These are phyloP conservation scores for Zosterops borbonicus DNA, from an alignment of 2,113 vertebrate genomes.

Conservation along the genomic window DNA sequence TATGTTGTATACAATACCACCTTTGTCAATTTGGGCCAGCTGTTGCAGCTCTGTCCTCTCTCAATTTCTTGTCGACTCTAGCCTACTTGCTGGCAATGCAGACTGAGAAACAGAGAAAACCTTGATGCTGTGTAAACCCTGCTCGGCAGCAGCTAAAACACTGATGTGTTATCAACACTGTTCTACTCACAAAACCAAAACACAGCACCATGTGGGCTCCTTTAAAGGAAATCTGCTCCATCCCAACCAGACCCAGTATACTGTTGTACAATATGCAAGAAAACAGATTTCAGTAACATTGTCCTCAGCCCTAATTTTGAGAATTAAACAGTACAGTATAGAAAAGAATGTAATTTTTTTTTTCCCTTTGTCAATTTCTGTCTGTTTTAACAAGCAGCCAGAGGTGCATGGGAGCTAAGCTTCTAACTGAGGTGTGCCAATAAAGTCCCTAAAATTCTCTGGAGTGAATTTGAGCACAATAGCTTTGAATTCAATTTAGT, in stretches of 20 bases:
- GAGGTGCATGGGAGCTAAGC: not conserved
- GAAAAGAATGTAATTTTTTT: not conserved
- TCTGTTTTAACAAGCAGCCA: not conserved
- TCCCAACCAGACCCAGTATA: not conserved
- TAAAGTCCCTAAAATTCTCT: not conserved
- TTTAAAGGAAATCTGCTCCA: not conserved
- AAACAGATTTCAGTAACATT: not conserved
- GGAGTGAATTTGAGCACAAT: not conserved
- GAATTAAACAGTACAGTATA: not conserved
- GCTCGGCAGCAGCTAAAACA: not conserved
- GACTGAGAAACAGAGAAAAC: not conserved
- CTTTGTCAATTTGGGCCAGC: not conserved
- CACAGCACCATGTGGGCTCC: not conserved
- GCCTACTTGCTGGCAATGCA: fast-evolving
- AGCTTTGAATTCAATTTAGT: not conserved
- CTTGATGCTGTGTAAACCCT: not conserved
- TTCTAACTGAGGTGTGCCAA: not conserved
- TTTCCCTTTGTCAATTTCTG: not conserved
- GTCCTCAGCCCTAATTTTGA: not conserved
- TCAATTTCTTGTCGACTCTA: fast-evolving
- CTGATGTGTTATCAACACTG: not conserved
- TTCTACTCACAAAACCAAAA: not conserved
- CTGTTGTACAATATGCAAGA: not conserved
- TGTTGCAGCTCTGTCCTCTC: not conserved
- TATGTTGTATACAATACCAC: not conserved